A percentile compares a stretch with the other conserved stretches of the same genome.
These are phyloP conservation scores for Creontiades dilutus DNA, from an alignment of 2,888 invertebrate species.

Conservation along the genomic window DNA sequence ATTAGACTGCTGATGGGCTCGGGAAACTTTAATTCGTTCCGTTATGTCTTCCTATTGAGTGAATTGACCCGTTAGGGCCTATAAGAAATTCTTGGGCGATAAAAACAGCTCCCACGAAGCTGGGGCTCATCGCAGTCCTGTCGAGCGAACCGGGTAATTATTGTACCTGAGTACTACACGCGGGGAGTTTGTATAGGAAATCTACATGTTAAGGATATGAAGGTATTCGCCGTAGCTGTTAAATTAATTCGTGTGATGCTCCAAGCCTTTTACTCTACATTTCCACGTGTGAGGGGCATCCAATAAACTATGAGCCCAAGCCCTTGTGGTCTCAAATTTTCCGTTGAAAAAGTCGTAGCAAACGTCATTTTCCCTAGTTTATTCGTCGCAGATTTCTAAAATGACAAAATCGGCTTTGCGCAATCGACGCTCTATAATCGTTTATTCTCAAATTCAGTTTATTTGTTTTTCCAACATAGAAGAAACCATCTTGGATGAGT, in stretches of 20 bases:
- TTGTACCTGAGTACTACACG: background rate
- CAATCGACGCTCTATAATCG: too few relatives aligned
- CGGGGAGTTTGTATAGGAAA: background rate
- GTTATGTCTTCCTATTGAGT: conserved; percentile 36
- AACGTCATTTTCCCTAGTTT: too few relatives aligned
- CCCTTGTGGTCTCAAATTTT: too few relatives aligned
- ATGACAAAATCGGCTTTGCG: too few relatives aligned
- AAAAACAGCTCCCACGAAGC: background rate
- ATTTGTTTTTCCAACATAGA: too few relatives aligned
- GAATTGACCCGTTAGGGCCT: conserved; percentile 32
- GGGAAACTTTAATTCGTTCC: conserved; percentile 38
- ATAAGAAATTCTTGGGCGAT: conserved; percentile 37
- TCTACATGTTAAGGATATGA: background rate
- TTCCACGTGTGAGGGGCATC: too few relatives aligned
- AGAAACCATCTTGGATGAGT: too few relatives aligned
- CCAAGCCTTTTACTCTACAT: too few relatives aligned
- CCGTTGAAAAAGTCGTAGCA: too few relatives aligned
- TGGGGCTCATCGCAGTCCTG: background rate
- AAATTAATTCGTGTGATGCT: background rate
- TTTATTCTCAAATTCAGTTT: too few relatives aligned
- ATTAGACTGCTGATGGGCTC: conserved; percentile 16
- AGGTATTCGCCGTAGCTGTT: background rate
- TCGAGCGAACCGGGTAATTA: background rate
- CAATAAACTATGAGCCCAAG: too few relatives aligned
- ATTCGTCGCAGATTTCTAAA: too few relatives aligned